These are phyloP conservation scores for Cephalopterus ornatus DNA, from an alignment of 2,113 vertebrate genomes.

Conservation along the genomic window DNA sequence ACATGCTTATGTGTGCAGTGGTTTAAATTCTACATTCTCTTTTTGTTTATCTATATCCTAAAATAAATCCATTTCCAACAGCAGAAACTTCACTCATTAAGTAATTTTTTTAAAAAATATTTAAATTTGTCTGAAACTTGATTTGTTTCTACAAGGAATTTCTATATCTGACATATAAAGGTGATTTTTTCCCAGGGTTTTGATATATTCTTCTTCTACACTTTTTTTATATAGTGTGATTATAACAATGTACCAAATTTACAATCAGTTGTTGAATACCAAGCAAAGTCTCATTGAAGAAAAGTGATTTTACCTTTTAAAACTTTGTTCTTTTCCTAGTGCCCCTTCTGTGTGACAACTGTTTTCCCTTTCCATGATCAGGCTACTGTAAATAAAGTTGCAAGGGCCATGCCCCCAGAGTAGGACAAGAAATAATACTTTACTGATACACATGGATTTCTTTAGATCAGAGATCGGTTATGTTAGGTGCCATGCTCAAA, in stretches of 20 bases:
- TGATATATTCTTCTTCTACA: neutral
- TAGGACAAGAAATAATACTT: neutral
- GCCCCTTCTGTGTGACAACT: neutral
- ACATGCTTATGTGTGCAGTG: neutral
- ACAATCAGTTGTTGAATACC: neutral
- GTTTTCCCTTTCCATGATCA: neutral
- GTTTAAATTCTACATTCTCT: neutral
- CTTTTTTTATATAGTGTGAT: neutral
- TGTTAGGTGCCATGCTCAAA: neutral
- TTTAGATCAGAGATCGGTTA: neutral
- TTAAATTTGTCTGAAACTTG: neutral
- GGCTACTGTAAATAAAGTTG: neutral
- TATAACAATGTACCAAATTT: neutral
- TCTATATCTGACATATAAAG: neutral
- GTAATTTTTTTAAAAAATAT: neutral
- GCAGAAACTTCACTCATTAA: neutral
- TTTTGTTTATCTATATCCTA: neutral
- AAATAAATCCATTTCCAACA: neutral
- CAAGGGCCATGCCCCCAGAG: neutral
- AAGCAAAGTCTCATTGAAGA: neutral
- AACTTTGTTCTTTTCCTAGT: neutral
- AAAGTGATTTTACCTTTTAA: neutral
- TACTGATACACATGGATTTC: neutral
- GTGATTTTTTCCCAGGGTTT: neutral
- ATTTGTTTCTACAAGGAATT: neutral